Conservation (phyloP, 2,888 invertebrate genomes). For the Dascillus cervinus region DNA sequence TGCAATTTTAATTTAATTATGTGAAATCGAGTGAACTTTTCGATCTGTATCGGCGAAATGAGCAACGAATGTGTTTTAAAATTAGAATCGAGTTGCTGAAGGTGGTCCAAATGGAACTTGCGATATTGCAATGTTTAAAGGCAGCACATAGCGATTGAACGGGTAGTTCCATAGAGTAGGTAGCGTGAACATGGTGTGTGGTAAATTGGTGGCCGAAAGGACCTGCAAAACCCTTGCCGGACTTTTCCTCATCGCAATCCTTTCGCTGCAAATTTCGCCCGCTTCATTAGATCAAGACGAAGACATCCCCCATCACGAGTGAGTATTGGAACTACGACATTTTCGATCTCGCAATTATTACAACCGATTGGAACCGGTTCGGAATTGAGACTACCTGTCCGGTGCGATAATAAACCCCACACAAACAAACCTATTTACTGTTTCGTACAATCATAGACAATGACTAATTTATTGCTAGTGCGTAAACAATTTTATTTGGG, state of each 20-base stretch:
- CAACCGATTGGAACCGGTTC: too few species aligned
- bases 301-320: slow-evolving; percentile 87
- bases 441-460: too few species aligned
- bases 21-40: slow-evolving; percentile 21
- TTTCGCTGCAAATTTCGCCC: slow-evolving; percentile 41
- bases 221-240: slow-evolving; percentile 13
- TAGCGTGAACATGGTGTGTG: slow-evolving; percentile 30
- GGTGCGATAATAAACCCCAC: too few species aligned
- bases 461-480: too few species aligned
- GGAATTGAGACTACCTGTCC: too few species aligned
- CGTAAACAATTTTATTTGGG: too few species aligned
- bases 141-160: slow-evolving; percentile 22
- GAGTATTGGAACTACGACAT: too few species aligned
- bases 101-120: slow-evolving; percentile 7
- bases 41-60: too few species aligned
- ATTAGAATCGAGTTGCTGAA: too few species aligned
- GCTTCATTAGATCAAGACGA: slow-evolving; percentile 69
- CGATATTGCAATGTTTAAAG: slow-evolving; percentile 12
- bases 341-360: too few species aligned
- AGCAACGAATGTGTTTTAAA: too few species aligned
- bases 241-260: slow-evolving; percentile 24
- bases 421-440: too few species aligned
- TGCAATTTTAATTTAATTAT: slow-evolving; percentile 27
- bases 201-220: slow-evolving; percentile 10
- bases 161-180: slow-evolving; percentile 20